Base-by-base conservation (phyloP, 30 jellyfish, hydroid and myxozoan genomes). In the Hydractinia symbiolongicarpus region DNA sequence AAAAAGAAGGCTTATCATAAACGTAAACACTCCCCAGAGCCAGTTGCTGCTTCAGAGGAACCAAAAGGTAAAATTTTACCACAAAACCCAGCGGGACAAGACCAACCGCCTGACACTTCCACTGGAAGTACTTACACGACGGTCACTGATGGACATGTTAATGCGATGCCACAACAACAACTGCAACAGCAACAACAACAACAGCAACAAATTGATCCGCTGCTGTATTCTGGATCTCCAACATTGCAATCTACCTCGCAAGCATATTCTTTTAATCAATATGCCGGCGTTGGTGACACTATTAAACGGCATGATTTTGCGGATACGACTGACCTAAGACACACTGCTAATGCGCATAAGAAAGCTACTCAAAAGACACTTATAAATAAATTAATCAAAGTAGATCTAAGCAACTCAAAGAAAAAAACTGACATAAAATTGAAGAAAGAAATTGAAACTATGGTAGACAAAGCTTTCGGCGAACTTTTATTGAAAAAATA, bases 391-490 rank as follows among this genome's bases (percentile, higher is more conserved):
- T 51, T 64, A 7, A 64, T 64, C 7, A 64, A 64, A 64, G 74
- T 64, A 64, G 74, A 64, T 13, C 74, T 64, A 6, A 64, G 40
- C 52, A 64, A 64, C 16, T 64, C 74, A n/a, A 64, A 64, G 74
- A n/a, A 44, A 64, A 77, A 77, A 61, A 77, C 85, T 9, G 85
- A 77, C 4, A 64, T 64, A 49, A 77, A 77, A 77, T 77, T 77
- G 2, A 77, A 77, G 55, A 76, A 77, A 17, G 85, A 77, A 60
- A 77, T 77, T n/a, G 85, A 77, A 61, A 55, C 72, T 50, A 77
- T 77, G 85, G 85, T 77, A 53, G 85, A 77, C 77, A 77, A 77
- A 55, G 85, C 85, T 15, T 77, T 77, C 30, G 85, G 85, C 9
- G 85, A 77, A 64, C 73, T 77, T 17, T 62, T 77, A 16, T 55